Evolutionary conservation across 1,140 invertebrate species (phyloP), one percentile per base, ranked within the genome.

Genomic region (Lordiphosa collinella): DNA sequence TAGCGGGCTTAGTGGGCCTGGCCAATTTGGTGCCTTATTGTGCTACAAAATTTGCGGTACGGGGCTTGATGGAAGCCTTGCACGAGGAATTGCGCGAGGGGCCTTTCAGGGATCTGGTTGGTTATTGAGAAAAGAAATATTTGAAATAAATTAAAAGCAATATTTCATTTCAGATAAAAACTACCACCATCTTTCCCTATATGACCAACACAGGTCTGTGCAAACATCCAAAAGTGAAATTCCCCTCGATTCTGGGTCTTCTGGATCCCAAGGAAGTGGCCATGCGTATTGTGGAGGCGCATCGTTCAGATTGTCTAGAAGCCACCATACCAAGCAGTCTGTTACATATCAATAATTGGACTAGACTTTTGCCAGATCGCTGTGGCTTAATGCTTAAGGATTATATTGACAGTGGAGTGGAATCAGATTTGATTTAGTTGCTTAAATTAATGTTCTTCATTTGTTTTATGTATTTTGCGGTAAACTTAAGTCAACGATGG

Each of bases 201-300:
- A 94, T 95, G 87, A 94, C 96, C 3, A 93, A 96, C 75, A 97
- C 96, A 1, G 95, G 95, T 1, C 90, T 97, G 1, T 95, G 95
- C 71, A 93, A 96, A 73, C 93, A 93, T 56, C 94, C 94, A 0
- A 92, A 90, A 74, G 92, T 95, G 31, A 93, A 93, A 72, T 95
- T 95, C 87, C 92, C 93, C 0, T 90, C 88, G n/a, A 62, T 95
- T 32, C 91, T 95, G 90, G 90, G 91, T 35, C 89, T 95, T 38
- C 89, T 94, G 12, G 89, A 92, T 44, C 91, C 94, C 0, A 89
- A 93, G 53, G 89, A 93, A 36, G 94, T 93, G 10, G 94, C 93
- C 1, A 88, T 89, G 31, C 73, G 90, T 46, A 94, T 96, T 66
- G 89, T 95, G 9, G 89, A 90, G 11, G 93, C 93, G 0, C 91